Evolutionary conservation across 2,113 vertebrate species (phyloP), one percentile per base, ranked within the genome.

Genomic region (Tyrannus savana): DNA sequence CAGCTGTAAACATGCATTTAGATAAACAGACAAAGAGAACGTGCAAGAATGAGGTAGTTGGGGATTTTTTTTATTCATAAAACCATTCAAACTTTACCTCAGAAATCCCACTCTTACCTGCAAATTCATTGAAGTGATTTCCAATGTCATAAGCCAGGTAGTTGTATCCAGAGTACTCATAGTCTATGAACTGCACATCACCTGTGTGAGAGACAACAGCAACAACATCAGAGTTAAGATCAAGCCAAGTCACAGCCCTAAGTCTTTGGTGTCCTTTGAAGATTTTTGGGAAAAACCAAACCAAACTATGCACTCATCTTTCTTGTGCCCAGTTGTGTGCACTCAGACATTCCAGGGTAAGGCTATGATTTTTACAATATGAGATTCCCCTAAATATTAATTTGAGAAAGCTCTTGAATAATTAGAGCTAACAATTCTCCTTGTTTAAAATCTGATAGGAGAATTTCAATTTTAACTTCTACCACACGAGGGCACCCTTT

Each of bases 51-150:
- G 1, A 35, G 10, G 33, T 28, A 12, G 12, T 5, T 21, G 33
- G 46, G 14, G 5, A 2, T 33, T 58, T 42, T 55, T 58, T 39
- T 71, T 6, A 35, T 72, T 35, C 10, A 35, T 15, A n/a, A 91
- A 53, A 49, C 3, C n/a, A 76, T 24, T 23, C 66, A 46, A 35
- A 4, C 39, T 76, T 56, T 39, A 89, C 42, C 35, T 71, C 71
- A 66, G 12, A 75, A 90, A 77, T 12, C 9, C 8, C n/a, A 6
- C 25, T 69, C 90, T 97, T 94, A 99, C 99, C 99, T 98, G 99
- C 99, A 98, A 99, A 99, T 97, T 99, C 99, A 96, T 99, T 99
- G 98, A 99, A 99, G 98, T 99, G 99, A 95, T 99, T 99, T 95
- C 99, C 99, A 97, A 99, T 99, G 96, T 99, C 99, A 97, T 98